Conservation (phyloP, 2,113 vertebrate genomes). For the Hippolais icterina region DNA sequence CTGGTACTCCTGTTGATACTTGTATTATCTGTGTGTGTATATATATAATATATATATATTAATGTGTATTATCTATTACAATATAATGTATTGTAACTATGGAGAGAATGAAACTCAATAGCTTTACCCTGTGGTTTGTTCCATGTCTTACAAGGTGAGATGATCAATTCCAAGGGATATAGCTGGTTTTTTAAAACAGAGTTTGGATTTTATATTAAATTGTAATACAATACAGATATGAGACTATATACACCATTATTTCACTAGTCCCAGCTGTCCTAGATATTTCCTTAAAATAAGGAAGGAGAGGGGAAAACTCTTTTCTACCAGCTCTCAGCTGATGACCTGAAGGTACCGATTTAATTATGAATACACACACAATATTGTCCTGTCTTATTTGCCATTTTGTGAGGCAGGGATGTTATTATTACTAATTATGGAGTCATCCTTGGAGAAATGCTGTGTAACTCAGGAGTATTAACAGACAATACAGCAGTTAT, state of each 20-base stretch:
- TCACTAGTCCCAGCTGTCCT: not conserved
- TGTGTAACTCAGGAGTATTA: not conserved
- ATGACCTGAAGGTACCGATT: not conserved
- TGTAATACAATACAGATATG: not conserved
- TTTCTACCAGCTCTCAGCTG: not conserved
- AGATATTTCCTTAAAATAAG: not conserved
- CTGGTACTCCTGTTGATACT: not conserved
- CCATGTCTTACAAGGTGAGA: not conserved
- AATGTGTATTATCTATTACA: not conserved
- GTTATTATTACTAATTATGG: not conserved
- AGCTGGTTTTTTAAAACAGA: not conserved
- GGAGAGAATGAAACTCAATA: not conserved
- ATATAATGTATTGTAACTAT: not conserved
- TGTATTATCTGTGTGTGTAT: not conserved
- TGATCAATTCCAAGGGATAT: not conserved
- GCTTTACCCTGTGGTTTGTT: not conserved
- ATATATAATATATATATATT: no score
- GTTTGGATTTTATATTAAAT: not conserved
- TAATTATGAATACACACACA: not conserved
- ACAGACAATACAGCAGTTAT: not conserved
- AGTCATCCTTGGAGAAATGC: not conserved
- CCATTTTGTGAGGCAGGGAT: not conserved
- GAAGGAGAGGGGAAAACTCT: not conserved
- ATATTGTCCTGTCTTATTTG: not conserved
- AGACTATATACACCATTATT: not conserved